Evolutionary conservation across 2,113 vertebrate genomes (phyloP), one percentile per base, ranked within the genome.

Genomic region (Eurystomus gularis): DNA sequence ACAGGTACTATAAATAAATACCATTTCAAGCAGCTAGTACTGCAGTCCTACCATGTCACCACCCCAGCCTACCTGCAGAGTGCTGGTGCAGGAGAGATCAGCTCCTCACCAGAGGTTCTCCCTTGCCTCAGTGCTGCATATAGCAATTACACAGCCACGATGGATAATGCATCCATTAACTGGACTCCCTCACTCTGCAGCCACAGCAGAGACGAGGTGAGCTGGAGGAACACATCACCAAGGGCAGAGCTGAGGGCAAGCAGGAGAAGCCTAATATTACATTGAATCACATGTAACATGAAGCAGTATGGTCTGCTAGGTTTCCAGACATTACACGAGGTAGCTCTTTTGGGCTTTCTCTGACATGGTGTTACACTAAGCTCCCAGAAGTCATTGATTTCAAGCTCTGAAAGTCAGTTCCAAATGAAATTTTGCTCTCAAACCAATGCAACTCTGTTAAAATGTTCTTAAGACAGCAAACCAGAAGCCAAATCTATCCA

Each of bases 201-300:
- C 64, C 28, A 33, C 21, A 7, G 3, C 0, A 0, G 25, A 65
- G 13, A 28, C 33, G 72, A 57, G 17, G 17, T 0, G 0, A 71
- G 35, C 44, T 72, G 70, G 48, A 78, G 33, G 17, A 76, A 39
- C 77, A 42, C 42, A 29, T 2, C 0, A 0, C 42, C 57, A 52
- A 1, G 1, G 23, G 55, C 64, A 90, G 71, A 54, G 44, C 55
- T 57, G 39, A 46, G 18, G 39, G 39, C 29, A 90, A 61, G 8
- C 44, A 31, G 42, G 0, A 82, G 42, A 60, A 82, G 26, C 70
- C 61, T 49, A 6, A 40, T 24, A 25, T 17, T 24, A 3, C 1
- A 88, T 7, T 58, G 65, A 39, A 83, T 37, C 68, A 20, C 37
- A 60, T 6, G 9, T 18, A 48, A 61, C 4, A 37, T 0, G 3